Conservation (phyloP, 2,888 invertebrate genomes). For the Charanyca ferruginea region DNA sequence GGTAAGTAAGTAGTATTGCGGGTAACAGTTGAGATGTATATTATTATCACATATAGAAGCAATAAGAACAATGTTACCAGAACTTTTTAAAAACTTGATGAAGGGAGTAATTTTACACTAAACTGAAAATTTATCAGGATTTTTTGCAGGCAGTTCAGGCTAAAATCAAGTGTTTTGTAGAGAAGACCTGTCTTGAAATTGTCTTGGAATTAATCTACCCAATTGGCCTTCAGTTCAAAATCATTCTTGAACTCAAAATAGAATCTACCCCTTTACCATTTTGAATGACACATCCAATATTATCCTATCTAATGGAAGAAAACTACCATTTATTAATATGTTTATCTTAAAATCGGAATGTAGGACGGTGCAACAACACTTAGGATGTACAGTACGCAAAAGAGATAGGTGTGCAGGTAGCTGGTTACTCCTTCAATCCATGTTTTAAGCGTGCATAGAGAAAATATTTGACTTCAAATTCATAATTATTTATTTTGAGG, state of each 20-base stretch:
- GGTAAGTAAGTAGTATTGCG: slow-evolving; percentile 8
- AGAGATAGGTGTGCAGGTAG: neutral
- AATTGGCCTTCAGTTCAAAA: neutral
- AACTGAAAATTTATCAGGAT: too few relatives aligned
- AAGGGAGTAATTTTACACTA: too few relatives aligned
- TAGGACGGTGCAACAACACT: slow-evolving; percentile 47
- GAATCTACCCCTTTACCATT: neutral
- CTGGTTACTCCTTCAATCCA: neutral
- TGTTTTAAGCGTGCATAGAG: neutral
- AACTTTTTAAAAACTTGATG: too few relatives aligned
- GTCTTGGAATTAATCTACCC: too few relatives aligned
- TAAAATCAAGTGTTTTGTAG: too few relatives aligned
- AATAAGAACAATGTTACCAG: too few relatives aligned
- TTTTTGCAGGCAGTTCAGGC: too few relatives aligned
- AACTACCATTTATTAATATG: slow-evolving; percentile 59
- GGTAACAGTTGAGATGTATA: neutral
- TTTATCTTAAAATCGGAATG: slow-evolving; percentile 52
- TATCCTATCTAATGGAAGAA: slow-evolving; percentile 54
- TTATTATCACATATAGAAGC: too few relatives aligned
- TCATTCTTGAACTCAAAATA: neutral
- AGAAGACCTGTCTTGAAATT: too few relatives aligned
- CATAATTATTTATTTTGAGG: too few relatives aligned
- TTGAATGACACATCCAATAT: slow-evolving; percentile 30
- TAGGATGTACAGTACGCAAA: slow-evolving; percentile 9
- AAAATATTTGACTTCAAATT: neutral